phyloP scores from a whole-genome alignment of 2,797 vertebrate genomes.

The Silurus lanzhouensis region DNA sequence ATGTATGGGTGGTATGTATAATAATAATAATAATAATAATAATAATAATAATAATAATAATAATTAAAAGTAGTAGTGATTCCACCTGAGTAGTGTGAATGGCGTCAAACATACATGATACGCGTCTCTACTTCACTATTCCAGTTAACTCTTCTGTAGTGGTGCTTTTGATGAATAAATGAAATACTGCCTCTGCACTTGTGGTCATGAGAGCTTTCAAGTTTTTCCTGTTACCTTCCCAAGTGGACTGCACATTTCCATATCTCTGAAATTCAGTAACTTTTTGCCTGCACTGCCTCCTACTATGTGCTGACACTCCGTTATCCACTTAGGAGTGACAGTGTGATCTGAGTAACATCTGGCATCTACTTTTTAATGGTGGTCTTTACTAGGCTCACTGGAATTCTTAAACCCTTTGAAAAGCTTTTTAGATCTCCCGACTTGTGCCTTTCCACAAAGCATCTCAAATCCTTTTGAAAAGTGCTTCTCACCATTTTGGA shows the following conservation, averaged over 20 bases:
- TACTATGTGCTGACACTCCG: constrained; percentile 31
- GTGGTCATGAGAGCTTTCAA: constrained; percentile 26
- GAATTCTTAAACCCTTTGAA: constrained; percentile 21
- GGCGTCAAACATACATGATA: background rate
- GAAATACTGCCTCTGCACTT: constrained; percentile 23
- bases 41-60: background rate
- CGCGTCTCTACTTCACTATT: background rate
- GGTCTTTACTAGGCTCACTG: constrained; percentile 9
- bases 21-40: background rate
- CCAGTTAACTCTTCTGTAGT: background rate
- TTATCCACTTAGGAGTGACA: constrained; percentile 24
- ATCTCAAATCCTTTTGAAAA: constrained; percentile 22
- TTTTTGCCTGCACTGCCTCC: constrained; percentile 4
- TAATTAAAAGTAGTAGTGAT: background rate
- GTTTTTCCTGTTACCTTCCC: constrained; percentile 19
- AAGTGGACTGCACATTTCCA: constrained; percentile 20
- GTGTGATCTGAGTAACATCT: constrained; percentile 8
- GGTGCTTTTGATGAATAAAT: constrained; percentile 31
- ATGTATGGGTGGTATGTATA: background rate
- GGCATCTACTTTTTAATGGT: constrained; percentile 26
- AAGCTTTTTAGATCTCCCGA: constrained; percentile 1
- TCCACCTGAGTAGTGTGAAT: background rate
- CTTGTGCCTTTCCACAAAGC: background rate
- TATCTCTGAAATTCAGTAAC: constrained; percentile 17
- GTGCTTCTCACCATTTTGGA: background rate